Conservation (phyloP, 2,888 invertebrate genomes). For the Anoncus sp. region DNA sequence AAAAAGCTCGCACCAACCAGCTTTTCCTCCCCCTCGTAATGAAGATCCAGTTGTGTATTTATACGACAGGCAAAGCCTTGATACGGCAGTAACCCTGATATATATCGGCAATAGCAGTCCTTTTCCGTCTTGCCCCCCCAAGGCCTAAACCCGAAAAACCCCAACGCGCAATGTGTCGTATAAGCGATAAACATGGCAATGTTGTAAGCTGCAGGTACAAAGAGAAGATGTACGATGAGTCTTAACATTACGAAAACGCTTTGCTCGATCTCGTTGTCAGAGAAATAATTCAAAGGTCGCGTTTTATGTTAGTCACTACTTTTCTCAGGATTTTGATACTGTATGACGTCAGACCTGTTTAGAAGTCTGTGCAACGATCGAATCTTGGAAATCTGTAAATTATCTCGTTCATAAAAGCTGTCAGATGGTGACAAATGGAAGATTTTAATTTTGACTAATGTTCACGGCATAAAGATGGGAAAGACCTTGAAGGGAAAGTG, state of each 20-base stretch:
- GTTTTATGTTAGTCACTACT: not conserved
- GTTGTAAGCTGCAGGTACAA: conserved; percentile 31
- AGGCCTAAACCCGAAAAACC: conserved; percentile 44
- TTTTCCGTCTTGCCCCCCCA: conserved; percentile 14
- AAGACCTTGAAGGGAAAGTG: too few relatives aligned
- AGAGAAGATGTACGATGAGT: conserved; percentile 21
- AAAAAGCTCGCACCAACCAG: conserved; percentile 36
- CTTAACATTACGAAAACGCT: conserved; percentile 13
- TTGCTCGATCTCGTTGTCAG: conserved; percentile 10
- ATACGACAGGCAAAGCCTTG: conserved; percentile 73
- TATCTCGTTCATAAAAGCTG: too few relatives aligned
- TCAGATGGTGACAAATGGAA: too few relatives aligned
- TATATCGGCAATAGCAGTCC: conserved; percentile 67
- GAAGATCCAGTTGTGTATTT: conserved; percentile 77
- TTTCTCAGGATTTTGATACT: too few relatives aligned
- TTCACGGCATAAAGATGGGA: too few relatives aligned
- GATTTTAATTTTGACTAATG: too few relatives aligned
- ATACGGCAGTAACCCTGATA: conserved; percentile 71
- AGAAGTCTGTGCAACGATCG: too few relatives aligned
- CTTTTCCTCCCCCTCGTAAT: conserved; percentile 67
- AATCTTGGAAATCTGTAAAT: too few relatives aligned
- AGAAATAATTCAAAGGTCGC: not conserved
- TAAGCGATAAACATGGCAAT: not conserved
- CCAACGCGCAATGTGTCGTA: conserved; percentile 15
- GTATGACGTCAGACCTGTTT: too few relatives aligned